Percentiles rank a stretch among this genome's conserved stretches.
Evolutionary conservation across 1,140 invertebrate genomes (phyloP).

Genomic region (Bicyclus anynana): DNA sequence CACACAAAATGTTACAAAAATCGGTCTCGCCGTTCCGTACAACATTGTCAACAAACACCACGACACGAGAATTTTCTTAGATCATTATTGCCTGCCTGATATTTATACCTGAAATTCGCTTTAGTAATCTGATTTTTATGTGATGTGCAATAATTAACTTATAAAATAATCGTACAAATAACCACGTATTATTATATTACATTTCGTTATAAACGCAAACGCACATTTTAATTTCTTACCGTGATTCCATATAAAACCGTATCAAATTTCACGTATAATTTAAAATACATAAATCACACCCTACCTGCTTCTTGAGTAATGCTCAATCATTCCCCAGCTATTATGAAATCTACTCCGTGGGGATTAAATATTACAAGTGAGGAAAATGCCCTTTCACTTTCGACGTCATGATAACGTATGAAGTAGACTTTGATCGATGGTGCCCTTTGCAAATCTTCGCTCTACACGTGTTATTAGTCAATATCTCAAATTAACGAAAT

Average conservation of each 20-base stretch:
- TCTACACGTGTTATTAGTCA: conserved; percentile 27
- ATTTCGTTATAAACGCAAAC: too few species aligned
- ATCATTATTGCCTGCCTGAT: too few species aligned
- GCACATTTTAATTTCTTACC: not conserved
- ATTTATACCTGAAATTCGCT: too few species aligned
- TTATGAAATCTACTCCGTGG: conserved; percentile 44
- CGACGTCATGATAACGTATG: conserved; percentile 32
- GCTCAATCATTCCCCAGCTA: conserved; percentile 48
- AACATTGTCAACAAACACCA: too few species aligned
- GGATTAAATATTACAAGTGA: conserved; percentile 48
- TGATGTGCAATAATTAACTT: too few species aligned
- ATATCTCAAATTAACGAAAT: not conserved
- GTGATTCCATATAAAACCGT: not conserved
- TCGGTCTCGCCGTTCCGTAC: too few species aligned
- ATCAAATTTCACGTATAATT: conserved; percentile 10
- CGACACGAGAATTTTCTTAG: too few species aligned
- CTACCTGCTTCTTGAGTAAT: conserved; percentile 24
- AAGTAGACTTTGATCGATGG: conserved; percentile 49
- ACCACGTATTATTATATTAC: too few species aligned
- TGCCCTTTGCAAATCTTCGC: conserved; percentile 25
- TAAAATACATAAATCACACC: conserved; percentile 19
- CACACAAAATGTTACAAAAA: too few species aligned
- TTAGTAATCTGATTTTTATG: too few species aligned
- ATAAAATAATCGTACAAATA: too few species aligned
- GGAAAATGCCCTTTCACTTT: conserved; percentile 29